Evolutionary conservation across 1,140 invertebrate species (phyloP), one percentile per base, ranked within the genome.

Genomic region (Habropoda laboriosa): DNA sequence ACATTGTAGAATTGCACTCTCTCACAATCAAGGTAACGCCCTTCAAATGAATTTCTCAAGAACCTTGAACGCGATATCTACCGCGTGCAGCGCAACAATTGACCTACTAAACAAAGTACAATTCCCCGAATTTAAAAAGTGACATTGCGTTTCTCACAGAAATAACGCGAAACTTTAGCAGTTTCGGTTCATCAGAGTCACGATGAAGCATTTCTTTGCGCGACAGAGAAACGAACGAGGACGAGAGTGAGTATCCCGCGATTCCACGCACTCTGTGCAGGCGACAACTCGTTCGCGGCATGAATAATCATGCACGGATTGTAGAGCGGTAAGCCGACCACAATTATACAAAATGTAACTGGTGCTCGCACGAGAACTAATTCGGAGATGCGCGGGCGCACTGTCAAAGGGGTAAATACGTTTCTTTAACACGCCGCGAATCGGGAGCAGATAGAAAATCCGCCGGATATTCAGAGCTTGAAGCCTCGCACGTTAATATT

Each of bases 371-470:
- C 35, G 21, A 35, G 40, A 60, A 30, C 24, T 71, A 57, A 71
- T 71, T 71, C 68, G 24, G 16, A 55, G 27, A 42, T 40, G 35
- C 35, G 60, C 60, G 27, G 27, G 40, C 38, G 53, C 16, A 24
- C 13, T n/a, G 47, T 70, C 32, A 70, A 70, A 53, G n/a, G 2
- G 47, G 66, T 18, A 32, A 67, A 35, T 47, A 53, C 30, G n/a
- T 68, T 68, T 68, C 66, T 68, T 68, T 68, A 68, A 42, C 38
- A 18, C 3, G 18, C 12, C 18, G 32, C 35, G 51, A 57, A 40
- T 57, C 24, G 35, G 18, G 12, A 18, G 2, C 24, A 27, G 18
- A 12, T 42, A 42, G 18, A 42, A 57, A 42, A 57, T 30, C 67
- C 24, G 18, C 38, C 2, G 12, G 16, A 57, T 71, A 57, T 42